Evolutionary conservation across 1,140 invertebrate species (phyloP).

Genomic region (Pseudobourletiella spinata): DNA sequence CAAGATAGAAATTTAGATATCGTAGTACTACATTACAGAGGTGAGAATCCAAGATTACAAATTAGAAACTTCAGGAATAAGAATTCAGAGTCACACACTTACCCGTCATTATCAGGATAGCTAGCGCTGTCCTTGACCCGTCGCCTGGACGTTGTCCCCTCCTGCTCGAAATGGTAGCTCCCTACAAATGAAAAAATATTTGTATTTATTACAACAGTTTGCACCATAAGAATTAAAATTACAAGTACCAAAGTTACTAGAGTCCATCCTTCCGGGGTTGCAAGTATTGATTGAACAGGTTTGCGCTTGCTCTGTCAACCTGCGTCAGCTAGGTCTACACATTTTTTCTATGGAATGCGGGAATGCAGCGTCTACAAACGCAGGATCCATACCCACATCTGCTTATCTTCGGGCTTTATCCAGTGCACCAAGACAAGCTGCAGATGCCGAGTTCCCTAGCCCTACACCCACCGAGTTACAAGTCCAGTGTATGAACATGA

Average conservation of each 20-base stretch:
- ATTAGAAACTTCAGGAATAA: no score
- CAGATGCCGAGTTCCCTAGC: no score
- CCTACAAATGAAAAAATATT: neutral
- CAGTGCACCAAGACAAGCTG: no score
- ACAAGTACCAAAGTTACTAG: neutral
- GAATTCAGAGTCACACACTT: neutral
- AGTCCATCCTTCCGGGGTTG: neutral
- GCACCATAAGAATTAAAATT: no score
- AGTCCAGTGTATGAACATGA: no score
- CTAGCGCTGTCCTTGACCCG: neutral
- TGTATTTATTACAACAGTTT: neutral
- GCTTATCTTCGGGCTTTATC: no score
- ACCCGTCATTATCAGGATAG: conserved; percentile 6
- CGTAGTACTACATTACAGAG: neutral
- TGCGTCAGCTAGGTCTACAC: neutral
- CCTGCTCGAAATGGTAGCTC: neutral
- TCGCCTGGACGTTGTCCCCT: conserved; percentile 1
- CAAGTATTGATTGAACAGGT: neutral
- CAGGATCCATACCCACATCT: no score
- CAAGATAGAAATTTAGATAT: no score
- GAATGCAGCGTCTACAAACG: no score
- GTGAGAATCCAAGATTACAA: neutral
- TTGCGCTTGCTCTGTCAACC: neutral
- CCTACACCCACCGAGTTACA: no score
- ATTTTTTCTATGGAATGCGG: no score